Percentiles rank a stretch among this genome's conserved stretches.
These are phyloP conservation scores for Ptilorrhoa leucosticta DNA, from an alignment of 2,113 vertebrate species.

Conservation along the genomic window DNA sequence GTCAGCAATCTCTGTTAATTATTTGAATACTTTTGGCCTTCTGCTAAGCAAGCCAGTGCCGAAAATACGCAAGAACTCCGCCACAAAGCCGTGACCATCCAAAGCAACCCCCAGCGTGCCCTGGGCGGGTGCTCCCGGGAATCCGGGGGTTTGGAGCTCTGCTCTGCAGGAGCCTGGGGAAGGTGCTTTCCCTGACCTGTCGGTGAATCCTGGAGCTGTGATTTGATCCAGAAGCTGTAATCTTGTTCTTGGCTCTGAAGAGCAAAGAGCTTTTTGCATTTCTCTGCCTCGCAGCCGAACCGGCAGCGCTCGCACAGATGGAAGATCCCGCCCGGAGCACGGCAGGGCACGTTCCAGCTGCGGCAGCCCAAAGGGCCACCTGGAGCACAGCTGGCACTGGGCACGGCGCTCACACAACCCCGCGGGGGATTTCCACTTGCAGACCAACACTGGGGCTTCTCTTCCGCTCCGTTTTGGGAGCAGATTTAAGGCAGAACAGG, in stretches of 20 bases:
- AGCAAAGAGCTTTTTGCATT: neutral
- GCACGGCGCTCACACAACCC: accelerated
- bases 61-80: neutral
- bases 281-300: neutral
- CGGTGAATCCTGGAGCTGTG: neutral
- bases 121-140: accelerated
- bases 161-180: neutral
- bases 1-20: neutral
- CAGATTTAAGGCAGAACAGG: neutral
- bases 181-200: neutral
- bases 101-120: accelerated
- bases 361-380: neutral
- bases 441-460: neutral
- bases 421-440: accelerated
- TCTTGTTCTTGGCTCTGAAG: neutral
- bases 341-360: neutral
- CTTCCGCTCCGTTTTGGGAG: neutral
- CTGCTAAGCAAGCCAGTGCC: neutral
- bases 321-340: accelerated
- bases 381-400: accelerated
- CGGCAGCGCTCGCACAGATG: accelerated
- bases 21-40: neutral
- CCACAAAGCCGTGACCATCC: neutral
- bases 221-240: neutral
- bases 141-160: accelerated